Evolutionary conservation across 2,113 vertebrate genomes (phyloP).

Genomic region (Gnathonemus longibarbis): DNA sequence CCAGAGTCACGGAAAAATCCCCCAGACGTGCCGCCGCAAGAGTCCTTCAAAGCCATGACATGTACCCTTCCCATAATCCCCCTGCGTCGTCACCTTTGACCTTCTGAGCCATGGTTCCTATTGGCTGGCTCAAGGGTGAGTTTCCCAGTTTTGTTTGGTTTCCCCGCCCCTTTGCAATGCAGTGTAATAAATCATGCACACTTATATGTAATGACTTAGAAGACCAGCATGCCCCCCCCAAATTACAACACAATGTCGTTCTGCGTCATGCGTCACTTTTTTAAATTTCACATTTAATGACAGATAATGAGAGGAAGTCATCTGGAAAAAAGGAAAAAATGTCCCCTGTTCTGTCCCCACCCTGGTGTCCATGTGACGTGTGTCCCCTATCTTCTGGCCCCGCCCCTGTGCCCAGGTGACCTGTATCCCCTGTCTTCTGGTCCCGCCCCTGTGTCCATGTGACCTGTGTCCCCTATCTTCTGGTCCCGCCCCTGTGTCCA

Average conservation of each 20-base stretch:
- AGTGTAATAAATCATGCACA: background rate
- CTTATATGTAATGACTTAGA: background rate
- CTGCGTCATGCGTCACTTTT: background rate
- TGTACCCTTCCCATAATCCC: background rate
- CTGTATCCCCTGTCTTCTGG: background rate
- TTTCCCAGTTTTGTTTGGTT: background rate
- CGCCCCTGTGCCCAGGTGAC: background rate
- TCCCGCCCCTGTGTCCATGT: rapidly evolving
- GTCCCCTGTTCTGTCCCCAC: background rate
- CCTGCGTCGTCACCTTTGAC: background rate
- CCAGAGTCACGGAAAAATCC: background rate
- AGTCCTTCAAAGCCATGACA: background rate
- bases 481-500: background rate
- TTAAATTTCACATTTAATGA: background rate
- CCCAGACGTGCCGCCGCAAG: background rate
- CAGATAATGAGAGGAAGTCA: background rate
- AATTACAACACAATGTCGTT: background rate
- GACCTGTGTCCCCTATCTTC: background rate
- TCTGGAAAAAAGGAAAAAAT: background rate
- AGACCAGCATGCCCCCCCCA: background rate
- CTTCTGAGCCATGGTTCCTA: background rate
- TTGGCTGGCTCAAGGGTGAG: background rate
- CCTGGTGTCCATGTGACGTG: too few relatives aligned
- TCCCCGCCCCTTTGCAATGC: background rate
- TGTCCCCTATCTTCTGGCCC: background rate